Evolutionary conservation across 2,113 vertebrate genomes (phyloP).

Genomic region (Peromyscus polionotus): DNA sequence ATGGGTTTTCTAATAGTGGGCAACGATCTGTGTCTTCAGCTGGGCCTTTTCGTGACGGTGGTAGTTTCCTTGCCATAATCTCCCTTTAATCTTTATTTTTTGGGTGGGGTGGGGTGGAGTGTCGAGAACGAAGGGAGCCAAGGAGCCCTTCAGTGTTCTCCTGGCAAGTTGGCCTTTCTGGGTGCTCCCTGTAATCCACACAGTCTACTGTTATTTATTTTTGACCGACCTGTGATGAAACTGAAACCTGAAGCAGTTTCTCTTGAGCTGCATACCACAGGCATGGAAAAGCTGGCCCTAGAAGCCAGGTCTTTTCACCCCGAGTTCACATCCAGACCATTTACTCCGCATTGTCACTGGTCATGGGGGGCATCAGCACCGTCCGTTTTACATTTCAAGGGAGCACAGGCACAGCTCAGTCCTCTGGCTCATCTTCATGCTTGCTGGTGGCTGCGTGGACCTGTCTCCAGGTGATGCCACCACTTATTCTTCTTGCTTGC

Average conservation of each 20-base stretch:
- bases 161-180: background rate
- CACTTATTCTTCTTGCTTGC: background rate
- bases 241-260: conserved; percentile 1
- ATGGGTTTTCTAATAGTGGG: background rate
- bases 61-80: background rate
- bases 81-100: background rate
- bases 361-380: background rate
- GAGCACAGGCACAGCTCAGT: background rate
- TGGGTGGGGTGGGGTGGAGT: no score
- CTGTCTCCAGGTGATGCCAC: background rate
- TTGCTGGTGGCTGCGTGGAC: background rate
- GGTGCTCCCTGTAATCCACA: background rate
- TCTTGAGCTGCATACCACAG: background rate
- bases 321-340: background rate
- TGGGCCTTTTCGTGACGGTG: background rate
- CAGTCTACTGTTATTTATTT: background rate
- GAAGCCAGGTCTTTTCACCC: background rate
- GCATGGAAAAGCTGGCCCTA: background rate
- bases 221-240: background rate
- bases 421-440: background rate
- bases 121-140: background rate
- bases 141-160: background rate
- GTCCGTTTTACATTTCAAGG: background rate
- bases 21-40: background rate
- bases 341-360: background rate